A percentile compares a stretch with the other conserved stretches of the same genome.
phyloP scores from a whole-genome alignment of 2,888 invertebrate genomes.

The Calliphora vomitoria region DNA sequence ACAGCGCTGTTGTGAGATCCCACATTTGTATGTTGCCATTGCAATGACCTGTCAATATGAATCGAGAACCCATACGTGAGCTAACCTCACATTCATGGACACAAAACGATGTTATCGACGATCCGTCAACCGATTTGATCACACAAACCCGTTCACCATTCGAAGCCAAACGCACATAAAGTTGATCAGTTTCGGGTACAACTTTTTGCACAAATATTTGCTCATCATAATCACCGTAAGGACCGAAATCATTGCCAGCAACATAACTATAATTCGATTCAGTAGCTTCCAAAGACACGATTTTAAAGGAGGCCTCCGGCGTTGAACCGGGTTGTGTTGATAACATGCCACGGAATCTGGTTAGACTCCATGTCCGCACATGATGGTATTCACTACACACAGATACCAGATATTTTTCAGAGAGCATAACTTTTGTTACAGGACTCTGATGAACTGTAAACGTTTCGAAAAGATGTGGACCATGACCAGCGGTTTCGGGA shows the following conservation, averaged over 20 bases:
- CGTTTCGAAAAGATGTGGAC: conserved; percentile 98
- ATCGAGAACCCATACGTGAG: conserved; percentile 94
- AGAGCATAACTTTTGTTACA: conserved; percentile 96
- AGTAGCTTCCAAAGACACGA: conserved; percentile 86
- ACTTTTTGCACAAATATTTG: conserved; percentile 98
- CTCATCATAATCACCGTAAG: conserved; percentile 99
- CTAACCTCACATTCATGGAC: conserved; percentile 99
- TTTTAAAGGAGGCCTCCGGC: conserved; percentile 97
- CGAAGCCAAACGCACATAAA: conserved; percentile 97
- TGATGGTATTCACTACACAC: conserved; percentile 99
- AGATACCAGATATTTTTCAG: conserved; percentile 97
- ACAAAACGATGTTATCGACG: conserved; percentile 97
- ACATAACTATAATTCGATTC: conserved; percentile 88
- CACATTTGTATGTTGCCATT: conserved; percentile 98
- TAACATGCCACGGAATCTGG: conserved; percentile 98
- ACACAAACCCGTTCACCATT: conserved; percentile 98
- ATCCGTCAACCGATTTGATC: conserved; percentile 96
- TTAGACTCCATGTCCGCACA: conserved; percentile 98
- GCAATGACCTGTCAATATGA: conserved; percentile 96
- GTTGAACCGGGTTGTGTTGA: conserved; percentile 99
- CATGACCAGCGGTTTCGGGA: conserved; percentile 99
- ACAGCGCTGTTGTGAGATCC: conserved; percentile 98
- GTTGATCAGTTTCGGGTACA: conserved; percentile 97
- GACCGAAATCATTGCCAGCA: conserved; percentile 91
- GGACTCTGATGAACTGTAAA: conserved; percentile 98